Evolutionary conservation across 1,140 invertebrate species (phyloP).

Genomic region (Anoplophora glabripennis): DNA sequence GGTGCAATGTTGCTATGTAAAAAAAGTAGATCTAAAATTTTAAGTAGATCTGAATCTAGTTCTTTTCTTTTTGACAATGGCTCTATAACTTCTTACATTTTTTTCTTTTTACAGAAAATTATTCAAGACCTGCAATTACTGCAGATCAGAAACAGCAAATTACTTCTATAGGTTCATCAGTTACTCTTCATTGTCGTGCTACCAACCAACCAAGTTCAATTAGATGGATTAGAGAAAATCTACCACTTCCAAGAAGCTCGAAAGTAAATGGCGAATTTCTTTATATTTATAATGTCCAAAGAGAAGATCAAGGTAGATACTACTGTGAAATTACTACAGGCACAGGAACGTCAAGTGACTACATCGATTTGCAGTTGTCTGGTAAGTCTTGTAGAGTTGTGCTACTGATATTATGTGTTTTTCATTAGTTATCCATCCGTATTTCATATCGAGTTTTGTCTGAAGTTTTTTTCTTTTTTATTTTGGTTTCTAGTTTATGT

Average conservation of each 20-base stretch:
- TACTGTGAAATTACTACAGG: conserved; percentile 61
- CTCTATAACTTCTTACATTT: neutral
- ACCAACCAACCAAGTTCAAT: conserved; percentile 37
- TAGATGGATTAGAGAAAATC: conserved; percentile 56
- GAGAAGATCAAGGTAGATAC: conserved; percentile 67
- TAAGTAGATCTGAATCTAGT: too few relatives aligned
- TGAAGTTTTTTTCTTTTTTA: neutral
- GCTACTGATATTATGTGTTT: neutral
- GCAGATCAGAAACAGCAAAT: conserved; percentile 45
- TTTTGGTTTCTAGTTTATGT: neutral
- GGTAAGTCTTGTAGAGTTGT: conserved; percentile 57
- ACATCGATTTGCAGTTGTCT: conserved; percentile 64
- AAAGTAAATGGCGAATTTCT: conserved; percentile 50
- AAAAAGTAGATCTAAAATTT: too few relatives aligned
- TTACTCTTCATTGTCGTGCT: conserved; percentile 56
- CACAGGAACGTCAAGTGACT: conserved; percentile 56
- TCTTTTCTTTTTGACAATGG: too few relatives aligned
- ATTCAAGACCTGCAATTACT: conserved; percentile 43
- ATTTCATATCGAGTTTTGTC: neutral
- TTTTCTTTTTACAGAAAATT: conserved; percentile 21
- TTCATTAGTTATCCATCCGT: neutral
- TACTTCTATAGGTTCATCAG: conserved; percentile 53
- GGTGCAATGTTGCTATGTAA: neutral
- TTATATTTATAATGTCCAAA: conserved; percentile 53
- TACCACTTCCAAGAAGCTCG: conserved; percentile 49